Conservation (phyloP, 1,140 invertebrate genomes). For the Drosophila kepulauana region DNA sequence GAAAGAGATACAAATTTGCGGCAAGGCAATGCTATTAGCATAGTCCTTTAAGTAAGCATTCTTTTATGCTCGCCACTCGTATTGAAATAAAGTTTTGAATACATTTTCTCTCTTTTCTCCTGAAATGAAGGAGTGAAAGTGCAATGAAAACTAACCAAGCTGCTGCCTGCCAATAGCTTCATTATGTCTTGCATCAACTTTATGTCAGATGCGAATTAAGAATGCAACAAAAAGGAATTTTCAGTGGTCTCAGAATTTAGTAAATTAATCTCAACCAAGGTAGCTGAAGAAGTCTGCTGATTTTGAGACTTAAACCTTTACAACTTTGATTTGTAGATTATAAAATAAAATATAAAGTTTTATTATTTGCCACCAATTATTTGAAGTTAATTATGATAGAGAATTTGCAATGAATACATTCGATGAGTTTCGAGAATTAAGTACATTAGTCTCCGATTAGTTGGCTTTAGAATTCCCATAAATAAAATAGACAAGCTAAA, state of each 20-base stretch:
- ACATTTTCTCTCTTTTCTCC: background rate
- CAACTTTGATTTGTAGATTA: too few species aligned
- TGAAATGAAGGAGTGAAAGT: conserved; percentile 9
- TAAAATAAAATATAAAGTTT: too few species aligned
- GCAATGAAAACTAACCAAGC: background rate
- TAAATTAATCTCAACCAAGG: background rate
- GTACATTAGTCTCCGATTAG: too few species aligned
- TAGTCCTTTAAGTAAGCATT: conserved; percentile 5
- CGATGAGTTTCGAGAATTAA: too few species aligned
- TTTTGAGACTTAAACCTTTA: too few species aligned
- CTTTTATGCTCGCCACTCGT: conserved; percentile 3
- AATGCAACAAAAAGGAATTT: background rate
- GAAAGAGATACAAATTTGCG: conserved; percentile 1
- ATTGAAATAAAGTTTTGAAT: conserved; percentile 15
- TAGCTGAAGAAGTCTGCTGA: background rate
- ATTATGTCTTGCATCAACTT: background rate
- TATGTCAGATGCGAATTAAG: background rate
- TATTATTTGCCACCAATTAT: too few species aligned
- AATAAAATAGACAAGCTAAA: too few species aligned
- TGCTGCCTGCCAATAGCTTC: conserved; percentile 1
- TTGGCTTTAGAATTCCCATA: too few species aligned
- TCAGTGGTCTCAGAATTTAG: background rate
- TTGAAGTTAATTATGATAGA: too few species aligned
- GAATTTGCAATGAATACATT: too few species aligned
- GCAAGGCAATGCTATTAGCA: conserved; percentile 23